Conservation (phyloP, 1,140 invertebrate species). For the Bombus turneri region DNA sequence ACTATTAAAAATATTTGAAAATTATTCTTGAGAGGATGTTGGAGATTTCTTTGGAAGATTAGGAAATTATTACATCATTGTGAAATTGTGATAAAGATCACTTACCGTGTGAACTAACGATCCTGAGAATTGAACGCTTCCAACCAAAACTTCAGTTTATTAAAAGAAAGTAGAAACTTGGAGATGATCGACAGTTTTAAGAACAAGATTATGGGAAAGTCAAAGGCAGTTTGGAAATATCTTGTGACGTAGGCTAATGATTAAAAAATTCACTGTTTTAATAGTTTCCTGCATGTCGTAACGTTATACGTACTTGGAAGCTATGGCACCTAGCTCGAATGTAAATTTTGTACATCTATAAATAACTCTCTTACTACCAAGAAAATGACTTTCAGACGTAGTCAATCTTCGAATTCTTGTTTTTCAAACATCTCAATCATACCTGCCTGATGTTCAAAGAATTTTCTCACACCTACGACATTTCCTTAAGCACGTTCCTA, state of each 20-base stretch:
- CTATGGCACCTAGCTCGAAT: no score
- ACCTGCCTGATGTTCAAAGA: background rate
- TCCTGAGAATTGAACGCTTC: background rate
- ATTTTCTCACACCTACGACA: conserved; percentile 23
- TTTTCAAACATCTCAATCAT: conserved; percentile 31
- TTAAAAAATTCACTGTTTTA: no score
- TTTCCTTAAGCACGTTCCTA: conserved; percentile 13
- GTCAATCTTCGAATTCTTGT: conserved; percentile 6
- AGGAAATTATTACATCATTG: background rate
- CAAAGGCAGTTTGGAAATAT: no score
- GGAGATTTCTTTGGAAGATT: background rate
- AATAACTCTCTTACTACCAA: background rate
- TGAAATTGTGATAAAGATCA: no score
- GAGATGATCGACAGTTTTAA: no score
- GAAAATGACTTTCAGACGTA: background rate
- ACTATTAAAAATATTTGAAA: no score
- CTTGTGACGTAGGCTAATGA: no score
- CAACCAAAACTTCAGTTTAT: background rate
- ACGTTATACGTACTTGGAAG: no score
- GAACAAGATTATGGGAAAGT: no score
- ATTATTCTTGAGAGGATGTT: no score
- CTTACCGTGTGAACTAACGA: background rate
- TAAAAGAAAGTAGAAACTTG: background rate
- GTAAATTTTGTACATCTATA: conserved; percentile 9
- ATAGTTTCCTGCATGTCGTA: no score